phyloP scores from a whole-genome alignment of 2,797 vertebrate genomes.

The Epinephelus malabaricus region DNA sequence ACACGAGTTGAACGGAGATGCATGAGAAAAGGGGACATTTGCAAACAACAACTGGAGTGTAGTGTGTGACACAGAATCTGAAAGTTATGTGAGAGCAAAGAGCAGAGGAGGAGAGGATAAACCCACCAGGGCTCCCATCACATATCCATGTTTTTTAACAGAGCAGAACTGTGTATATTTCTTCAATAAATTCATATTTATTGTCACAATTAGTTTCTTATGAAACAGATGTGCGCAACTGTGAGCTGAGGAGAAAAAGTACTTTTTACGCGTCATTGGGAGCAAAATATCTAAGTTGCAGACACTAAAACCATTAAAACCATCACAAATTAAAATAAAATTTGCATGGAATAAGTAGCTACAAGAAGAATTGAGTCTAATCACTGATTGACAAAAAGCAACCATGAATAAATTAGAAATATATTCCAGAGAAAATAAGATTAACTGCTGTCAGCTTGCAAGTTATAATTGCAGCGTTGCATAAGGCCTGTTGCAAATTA shows the following conservation, averaged over 20 bases:
- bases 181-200: neutral
- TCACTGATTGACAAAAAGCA: neutral
- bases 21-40: neutral
- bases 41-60: neutral
- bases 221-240: neutral
- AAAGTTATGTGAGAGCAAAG: conserved; percentile 5
- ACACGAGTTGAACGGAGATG: neutral
- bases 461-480: neutral
- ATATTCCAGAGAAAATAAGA: neutral
- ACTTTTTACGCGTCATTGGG: neutral
- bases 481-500: neutral
- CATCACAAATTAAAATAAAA: neutral
- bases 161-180: neutral
- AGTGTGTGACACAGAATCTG: conserved; percentile 7
- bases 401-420: neutral
- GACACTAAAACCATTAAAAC: neutral
- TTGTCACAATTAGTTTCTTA: neutral
- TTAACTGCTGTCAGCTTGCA: neutral
- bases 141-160: neutral
- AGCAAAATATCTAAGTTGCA: neutral
- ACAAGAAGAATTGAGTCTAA: neutral
- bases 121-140: neutral
- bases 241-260: neutral
- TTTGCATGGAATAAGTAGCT: neutral
- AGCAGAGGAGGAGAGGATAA: neutral